These are phyloP conservation scores for Drosophila nebulosa DNA, from an alignment of 1,140 invertebrate genomes.

Conservation along the genomic window DNA sequence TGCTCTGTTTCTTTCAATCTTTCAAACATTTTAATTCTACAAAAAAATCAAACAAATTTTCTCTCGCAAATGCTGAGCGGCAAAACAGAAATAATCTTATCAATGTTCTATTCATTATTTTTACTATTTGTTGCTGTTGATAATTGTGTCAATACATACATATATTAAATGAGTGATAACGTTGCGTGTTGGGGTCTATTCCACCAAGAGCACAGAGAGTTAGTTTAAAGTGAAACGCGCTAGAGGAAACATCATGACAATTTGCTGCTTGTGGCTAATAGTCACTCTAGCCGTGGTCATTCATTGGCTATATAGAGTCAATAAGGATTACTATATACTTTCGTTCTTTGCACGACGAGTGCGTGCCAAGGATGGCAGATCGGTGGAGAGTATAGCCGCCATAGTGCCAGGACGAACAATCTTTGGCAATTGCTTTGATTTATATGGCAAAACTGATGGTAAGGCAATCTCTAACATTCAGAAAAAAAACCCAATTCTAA, in stretches of 20 bases:
- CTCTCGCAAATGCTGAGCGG: no score
- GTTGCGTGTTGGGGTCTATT: no score
- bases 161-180: no score
- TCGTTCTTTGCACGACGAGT: constrained; percentile 30
- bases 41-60: no score
- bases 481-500: neutral
- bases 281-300: constrained; percentile 18
- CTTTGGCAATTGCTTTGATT: constrained; percentile 38
- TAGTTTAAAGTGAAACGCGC: no score
- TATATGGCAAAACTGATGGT: constrained; percentile 24
- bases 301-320: constrained; percentile 28
- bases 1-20: no score
- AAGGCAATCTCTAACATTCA: neutral
- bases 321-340: constrained; percentile 37
- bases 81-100: no score
- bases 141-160: no score
- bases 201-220: no score
- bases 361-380: constrained; percentile 24
- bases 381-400: constrained; percentile 20
- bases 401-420: constrained; percentile 9
- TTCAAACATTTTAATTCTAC: no score
- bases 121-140: no score
- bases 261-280: constrained; percentile 10
- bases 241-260: neutral
- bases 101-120: no score